Conservation (phyloP, 1,140 invertebrate species). For the Pachypeltis micranthus region DNA sequence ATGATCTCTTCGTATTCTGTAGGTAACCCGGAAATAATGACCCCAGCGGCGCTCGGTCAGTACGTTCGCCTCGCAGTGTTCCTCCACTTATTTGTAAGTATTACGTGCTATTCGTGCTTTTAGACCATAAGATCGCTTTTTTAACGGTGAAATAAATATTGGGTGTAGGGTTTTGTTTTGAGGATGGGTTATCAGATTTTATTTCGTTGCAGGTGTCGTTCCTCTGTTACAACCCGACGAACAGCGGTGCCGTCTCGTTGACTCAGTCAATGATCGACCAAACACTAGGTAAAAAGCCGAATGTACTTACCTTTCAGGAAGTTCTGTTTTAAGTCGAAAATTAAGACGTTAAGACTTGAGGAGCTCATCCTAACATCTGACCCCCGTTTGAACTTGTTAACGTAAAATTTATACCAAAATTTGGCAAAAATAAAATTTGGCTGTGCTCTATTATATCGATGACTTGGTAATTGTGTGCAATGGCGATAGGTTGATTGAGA, state of each 20-base stretch:
- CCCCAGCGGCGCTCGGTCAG: background rate
- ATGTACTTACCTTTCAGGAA: too few relatives aligned
- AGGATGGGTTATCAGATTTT: background rate
- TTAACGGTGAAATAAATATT: background rate
- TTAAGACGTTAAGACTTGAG: too few relatives aligned
- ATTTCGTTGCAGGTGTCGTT: conserved; percentile 17
- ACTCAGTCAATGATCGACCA: conserved; percentile 17
- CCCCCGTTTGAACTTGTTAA: too few relatives aligned
- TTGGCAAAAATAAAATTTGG: background rate
- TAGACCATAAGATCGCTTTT: background rate
- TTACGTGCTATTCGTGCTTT: background rate
- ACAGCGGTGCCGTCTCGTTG: conserved; percentile 18
- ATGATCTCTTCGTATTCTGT: too few relatives aligned
- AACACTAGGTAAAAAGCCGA: conserved; percentile 13
- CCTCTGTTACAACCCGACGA: conserved; percentile 17
- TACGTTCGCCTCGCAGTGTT: conserved; percentile 2
- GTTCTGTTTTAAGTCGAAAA: too few relatives aligned
- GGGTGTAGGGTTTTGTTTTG: background rate
- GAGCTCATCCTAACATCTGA: too few relatives aligned
- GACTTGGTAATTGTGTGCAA: background rate
- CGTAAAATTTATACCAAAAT: too few relatives aligned
- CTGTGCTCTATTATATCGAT: background rate
- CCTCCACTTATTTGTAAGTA: conserved; percentile 16
- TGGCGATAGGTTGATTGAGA: background rate
- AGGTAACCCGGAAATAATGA: background rate